Base-by-base conservation (phyloP, 2,113 vertebrate species). In the Tonatia bakeri region DNA sequence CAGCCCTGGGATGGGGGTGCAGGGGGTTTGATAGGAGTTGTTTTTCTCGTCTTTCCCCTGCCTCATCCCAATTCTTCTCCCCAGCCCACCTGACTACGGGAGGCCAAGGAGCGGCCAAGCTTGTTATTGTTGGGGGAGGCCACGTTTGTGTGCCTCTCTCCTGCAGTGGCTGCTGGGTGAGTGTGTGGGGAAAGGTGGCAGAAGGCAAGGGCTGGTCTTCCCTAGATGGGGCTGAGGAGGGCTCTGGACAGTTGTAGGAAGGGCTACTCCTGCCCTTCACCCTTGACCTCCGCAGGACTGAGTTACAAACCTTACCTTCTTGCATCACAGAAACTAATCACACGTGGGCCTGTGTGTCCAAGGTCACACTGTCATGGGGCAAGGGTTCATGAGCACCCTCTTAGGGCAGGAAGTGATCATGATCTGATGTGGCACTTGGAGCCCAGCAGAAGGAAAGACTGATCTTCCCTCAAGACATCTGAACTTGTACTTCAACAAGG, bases 311-410 rank as follows among this genome's bases (percentile, higher is more conserved):
- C 36, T 65, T 45, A 31, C 59, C 33, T 24, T 40, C 45, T 38
- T 22, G 10, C 11, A 31, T 7, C 12, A 4, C 4, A 45, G 45
- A 31, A 73, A 26, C 0, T 7, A 56, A 19, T 31, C 54, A n/a
- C 72, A 40, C 1, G 0, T 0, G 20, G 56, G 36, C 22, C 31
- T 10, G 14, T 1, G 14, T 1, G 9, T 50, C 22, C 43, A n/a
- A n/a, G 33, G 83, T 26, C 67, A 13, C 26, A 8, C 9, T 19
- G 11, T 3, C 20, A 33, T 5, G 19, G 24, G 56, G 90, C 47
- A 33, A 36, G 12, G 17, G 31, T 13, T 26, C 11, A 0, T 6
- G 28, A 8, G 36, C 12, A 36, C 17, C 4, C 24, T 10, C 67
- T 69, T 33, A 47, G 33, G 61, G 67, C 54, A 2, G 33, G 28